Evolutionary conservation across 2,113 vertebrate genomes (phyloP), one percentile per base, ranked within the genome.

Genomic region (Centropus unirufus): DNA sequence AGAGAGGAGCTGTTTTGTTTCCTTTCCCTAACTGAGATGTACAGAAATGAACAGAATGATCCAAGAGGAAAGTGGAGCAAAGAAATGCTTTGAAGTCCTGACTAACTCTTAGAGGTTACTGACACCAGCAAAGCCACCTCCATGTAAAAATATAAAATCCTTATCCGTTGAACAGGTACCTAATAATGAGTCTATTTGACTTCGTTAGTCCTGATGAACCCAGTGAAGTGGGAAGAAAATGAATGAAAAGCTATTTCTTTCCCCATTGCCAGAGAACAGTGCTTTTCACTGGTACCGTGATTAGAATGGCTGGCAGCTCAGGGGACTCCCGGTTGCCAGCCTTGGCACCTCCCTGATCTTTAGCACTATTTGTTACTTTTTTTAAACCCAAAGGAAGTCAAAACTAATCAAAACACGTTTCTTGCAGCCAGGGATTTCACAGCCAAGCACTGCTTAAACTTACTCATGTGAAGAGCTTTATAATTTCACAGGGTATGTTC

Each of bases 341-440:
- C 89, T 88, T 96, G 95, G 96, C 95, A 96, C 83, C 94, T 95
- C 7, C 5, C 76, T 95, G 93, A 42, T 94, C 94, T 83, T 73
- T 93, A 92, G 90, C 90, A 62, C 73, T 72, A 62, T 92, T 96
- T 96, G 95, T 95, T 97, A 74, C 93, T 96, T 95, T 96, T 95
- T 97, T 96, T 94, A 95, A 95, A 95, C 87, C 8, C 55, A 77
- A 91, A 96, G 93, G 77, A 66, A 93, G 91, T 90, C 90, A 87
- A 96, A 94, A 94, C 67, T 90, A 89, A 95, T 95, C 86, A 96
- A 96, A 96, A 96, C 86, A 93, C 0, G 2, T 46, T 89, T 70
- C 83, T 78, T 76, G 64, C 74, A 94, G 88, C 85, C 86, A 92
- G 76, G 40, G 88, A 90, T 61, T 90, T 93, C 9, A 11, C 79